phyloP scores from a whole-genome alignment of 2,888 invertebrate genomes.

The Folsomia candida region DNA sequence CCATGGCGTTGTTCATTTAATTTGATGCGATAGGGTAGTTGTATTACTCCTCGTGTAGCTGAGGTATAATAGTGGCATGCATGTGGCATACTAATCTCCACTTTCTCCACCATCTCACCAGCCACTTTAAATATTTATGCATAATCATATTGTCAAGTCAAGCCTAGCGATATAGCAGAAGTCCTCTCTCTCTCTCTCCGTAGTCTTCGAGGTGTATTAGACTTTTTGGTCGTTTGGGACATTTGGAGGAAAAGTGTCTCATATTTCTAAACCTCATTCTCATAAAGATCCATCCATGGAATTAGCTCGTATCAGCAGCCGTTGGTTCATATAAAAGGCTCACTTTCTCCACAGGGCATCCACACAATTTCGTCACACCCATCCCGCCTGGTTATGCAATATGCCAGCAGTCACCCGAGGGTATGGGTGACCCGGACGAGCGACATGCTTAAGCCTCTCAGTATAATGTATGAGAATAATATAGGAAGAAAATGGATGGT shows the following conservation, averaged over 20 bases:
- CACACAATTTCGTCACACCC: too few species aligned
- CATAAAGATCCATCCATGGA: slow-evolving; percentile 9
- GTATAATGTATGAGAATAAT: neutral
- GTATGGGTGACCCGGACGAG: too few species aligned
- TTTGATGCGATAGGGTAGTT: slow-evolving; percentile 1
- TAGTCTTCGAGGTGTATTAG: neutral
- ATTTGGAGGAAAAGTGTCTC: neutral
- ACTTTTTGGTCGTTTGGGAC: neutral
- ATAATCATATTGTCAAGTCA: neutral
- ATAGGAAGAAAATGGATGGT: neutral
- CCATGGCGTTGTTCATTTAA: neutral
- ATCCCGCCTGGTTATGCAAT: too few species aligned
- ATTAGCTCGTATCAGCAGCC: slow-evolving; percentile 9
- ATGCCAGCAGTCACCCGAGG: too few species aligned
- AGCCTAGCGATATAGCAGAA: neutral
- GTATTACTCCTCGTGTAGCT: neutral
- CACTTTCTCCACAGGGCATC: neutral
- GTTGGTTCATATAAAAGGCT: too few species aligned
- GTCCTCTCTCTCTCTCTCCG: neutral
- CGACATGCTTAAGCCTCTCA: neutral
- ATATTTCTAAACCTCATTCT: slow-evolving; percentile 8
- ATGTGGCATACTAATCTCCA: slow-evolving; percentile 2
- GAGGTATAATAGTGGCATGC: neutral
- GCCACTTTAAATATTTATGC: slow-evolving; percentile 7
- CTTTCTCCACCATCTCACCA: neutral